Evolutionary conservation across 2,797 vertebrate genomes (phyloP).

Genomic region (Pterois miles): DNA sequence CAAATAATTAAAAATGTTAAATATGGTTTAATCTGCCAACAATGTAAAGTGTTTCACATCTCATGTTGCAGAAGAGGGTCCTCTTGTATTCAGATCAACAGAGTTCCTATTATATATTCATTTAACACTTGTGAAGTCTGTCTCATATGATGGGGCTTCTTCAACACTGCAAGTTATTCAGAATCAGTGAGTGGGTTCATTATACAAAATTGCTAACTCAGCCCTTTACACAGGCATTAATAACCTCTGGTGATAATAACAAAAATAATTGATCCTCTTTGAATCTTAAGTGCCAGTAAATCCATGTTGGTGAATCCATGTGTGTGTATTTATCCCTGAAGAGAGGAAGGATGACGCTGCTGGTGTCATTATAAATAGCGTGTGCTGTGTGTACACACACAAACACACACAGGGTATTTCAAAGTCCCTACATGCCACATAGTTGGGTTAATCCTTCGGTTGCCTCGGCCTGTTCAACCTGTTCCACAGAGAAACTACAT

Average conservation of each 20-base stretch:
- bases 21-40: neutral
- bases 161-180: neutral
- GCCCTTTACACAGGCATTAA: neutral
- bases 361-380: slow-evolving; percentile 70
- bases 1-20: neutral
- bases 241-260: neutral
- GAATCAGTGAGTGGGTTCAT: neutral
- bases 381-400: slow-evolving; percentile 15
- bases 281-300: slow-evolving; percentile 17
- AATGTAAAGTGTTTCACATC: neutral
- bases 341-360: slow-evolving; percentile 71
- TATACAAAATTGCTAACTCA: neutral
- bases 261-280: neutral
- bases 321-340: slow-evolving; percentile 49
- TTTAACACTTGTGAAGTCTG: neutral
- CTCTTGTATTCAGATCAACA: neutral
- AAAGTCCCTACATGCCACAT: slow-evolving; percentile 60
- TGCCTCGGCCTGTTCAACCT: slow-evolving; percentile 68
- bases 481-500: slow-evolving; percentile 55
- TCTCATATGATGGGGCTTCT: neutral
- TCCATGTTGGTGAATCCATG: neutral
- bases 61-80: neutral
- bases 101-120: neutral
- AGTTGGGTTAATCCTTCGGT: slow-evolving; percentile 62
- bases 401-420: slow-evolving; percentile 37